Base-by-base conservation (phyloP, 2,888 invertebrate genomes). In the Ctena decussata region DNA sequence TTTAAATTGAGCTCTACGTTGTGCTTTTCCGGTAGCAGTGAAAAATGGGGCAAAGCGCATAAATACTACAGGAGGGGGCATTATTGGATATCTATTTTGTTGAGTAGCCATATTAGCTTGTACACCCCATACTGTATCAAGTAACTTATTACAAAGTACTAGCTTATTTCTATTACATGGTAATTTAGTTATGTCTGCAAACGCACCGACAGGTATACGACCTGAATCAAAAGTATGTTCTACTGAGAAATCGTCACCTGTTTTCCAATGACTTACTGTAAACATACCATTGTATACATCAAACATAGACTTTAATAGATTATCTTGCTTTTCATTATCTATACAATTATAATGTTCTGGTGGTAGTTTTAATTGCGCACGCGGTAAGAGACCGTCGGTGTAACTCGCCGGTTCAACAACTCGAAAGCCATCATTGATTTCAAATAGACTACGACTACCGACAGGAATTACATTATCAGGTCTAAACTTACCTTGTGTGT, bases 61-160 rank as follows among this genome's bases (percentile, higher is more conserved):
- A 30, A 73, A 80, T 0, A 21, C 0, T 12, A 30, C 30, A 6
- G 39, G 60, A 18, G 80, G 73, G 1, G 80, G 80, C 30, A 21
- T 11, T 6, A 80, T 80, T 11, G 80, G 80, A 21, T 11, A 65
- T 18, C 80, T 44, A 49, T 80, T 80, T 18, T 41, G 24, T 30
- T 80, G 79, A 1, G 79, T 79, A 5, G 79, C 79, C 79, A 79
- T 79, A 32, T 79, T 79, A 21, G 79, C 79, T 30, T 80, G 79
- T 35, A 73, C 37, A 11, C 79, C 78, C 41, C 57, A 80, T 60
- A 60, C 73, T n/a, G 80, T 74, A 37, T 73, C 73, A 46, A 80
- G 27, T 18, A 80, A 30, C 15, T 65, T 27, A 65, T 80, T 74
- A 15, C 73, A 73, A 21, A 57, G 18, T 1, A 30, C 27, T 32